These are phyloP conservation scores for Platyrinchus mystaceus DNA, from an alignment of 2,797 vertebrate genomes.

Conservation along the genomic window DNA sequence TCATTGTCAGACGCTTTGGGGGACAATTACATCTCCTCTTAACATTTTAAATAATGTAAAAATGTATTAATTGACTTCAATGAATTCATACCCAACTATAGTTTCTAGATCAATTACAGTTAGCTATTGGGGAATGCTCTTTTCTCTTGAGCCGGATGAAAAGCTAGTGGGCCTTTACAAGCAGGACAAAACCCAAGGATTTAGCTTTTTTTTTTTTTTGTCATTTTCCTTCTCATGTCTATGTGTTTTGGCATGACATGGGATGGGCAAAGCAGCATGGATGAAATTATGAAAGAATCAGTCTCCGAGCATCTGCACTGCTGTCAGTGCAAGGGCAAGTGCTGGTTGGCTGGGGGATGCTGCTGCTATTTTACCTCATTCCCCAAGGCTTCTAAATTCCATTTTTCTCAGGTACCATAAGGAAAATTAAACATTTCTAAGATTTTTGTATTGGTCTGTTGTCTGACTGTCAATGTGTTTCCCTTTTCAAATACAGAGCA, in stretches of 20 bases:
- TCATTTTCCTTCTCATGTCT: fast-evolving
- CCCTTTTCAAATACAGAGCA: background rate
- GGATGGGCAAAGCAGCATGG: background rate
- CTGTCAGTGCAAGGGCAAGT: background rate
- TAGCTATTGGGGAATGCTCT: background rate
- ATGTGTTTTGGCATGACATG: background rate
- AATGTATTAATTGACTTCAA: background rate
- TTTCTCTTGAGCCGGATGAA: background rate
- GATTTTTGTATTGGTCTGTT: background rate
- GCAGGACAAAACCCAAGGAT: background rate
- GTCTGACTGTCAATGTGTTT: background rate
- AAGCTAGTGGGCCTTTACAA: background rate
- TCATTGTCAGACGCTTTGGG: background rate
- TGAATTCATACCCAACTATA: background rate
- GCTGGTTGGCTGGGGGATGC: background rate
- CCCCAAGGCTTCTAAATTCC: background rate
- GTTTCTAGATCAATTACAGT: background rate
- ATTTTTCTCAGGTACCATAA: background rate
- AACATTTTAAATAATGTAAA: background rate
- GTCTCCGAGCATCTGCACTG: background rate
- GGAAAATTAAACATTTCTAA: background rate
- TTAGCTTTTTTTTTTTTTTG: background rate
- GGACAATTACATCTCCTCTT: background rate
- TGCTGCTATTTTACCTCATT: background rate
- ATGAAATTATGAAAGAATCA: background rate